These are phyloP conservation scores for Semotilus atromaculatus DNA, from an alignment of 2,797 vertebrate genomes.

Conservation along the genomic window DNA sequence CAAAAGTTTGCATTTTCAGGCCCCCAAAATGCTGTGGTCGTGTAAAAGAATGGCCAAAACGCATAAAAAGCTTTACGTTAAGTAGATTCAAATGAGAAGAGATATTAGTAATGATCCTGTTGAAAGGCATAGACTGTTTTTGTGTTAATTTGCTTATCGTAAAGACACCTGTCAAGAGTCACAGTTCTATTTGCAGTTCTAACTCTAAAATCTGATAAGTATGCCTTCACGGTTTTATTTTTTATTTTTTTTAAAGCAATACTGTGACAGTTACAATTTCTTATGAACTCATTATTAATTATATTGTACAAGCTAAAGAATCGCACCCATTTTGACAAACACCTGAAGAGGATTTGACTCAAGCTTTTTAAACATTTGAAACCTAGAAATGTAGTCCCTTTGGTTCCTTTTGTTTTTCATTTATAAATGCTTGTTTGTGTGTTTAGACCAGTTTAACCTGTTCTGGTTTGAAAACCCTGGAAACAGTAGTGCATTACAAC, in stretches of 20 bases:
- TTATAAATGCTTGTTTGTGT: conserved; percentile 58
- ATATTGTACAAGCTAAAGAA: conserved; percentile 1
- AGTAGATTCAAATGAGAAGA: conserved; percentile 29
- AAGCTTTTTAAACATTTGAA: conserved; percentile 2
- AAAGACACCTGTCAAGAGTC: not conserved
- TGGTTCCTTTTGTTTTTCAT: conserved; percentile 48
- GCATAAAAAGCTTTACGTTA: too few species aligned
- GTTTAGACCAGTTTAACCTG: conserved; percentile 73
- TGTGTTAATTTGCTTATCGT: conserved; percentile 25
- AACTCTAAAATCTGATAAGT: not conserved
- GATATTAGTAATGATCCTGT: conserved; percentile 17
- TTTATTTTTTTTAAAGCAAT: not conserved
- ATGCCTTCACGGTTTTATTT: not conserved
- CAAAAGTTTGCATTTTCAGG: not conserved
- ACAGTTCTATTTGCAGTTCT: not conserved
- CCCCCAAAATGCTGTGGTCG: not conserved
- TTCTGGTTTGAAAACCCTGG: conserved; percentile 63
- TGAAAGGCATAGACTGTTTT: not conserved
- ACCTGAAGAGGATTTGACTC: not conserved
- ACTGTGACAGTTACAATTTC: not conserved
- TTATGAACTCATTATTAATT: not conserved
- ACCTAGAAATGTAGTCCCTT: conserved; percentile 6
- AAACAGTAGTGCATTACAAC: conserved; percentile 65
- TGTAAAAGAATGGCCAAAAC: too few species aligned
- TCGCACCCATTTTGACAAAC: not conserved